These are phyloP conservation scores for Brachionus rubens DNA, from an alignment of 1,140 invertebrate species.

Conservation along the genomic window DNA sequence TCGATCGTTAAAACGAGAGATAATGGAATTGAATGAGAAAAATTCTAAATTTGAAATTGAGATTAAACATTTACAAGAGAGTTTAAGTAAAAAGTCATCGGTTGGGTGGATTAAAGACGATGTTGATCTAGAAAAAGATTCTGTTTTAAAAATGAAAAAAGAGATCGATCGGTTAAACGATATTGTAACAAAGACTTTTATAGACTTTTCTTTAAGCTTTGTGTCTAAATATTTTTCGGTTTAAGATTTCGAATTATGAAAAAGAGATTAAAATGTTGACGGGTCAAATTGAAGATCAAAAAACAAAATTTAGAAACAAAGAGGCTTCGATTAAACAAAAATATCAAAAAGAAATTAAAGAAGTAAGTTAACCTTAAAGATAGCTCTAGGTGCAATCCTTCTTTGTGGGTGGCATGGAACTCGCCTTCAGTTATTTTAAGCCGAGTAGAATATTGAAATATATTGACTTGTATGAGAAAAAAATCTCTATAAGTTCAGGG, in stretches of 20 bases:
- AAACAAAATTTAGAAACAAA: not conserved
- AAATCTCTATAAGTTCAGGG: too few species aligned
- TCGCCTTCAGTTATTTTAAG: too few species aligned
- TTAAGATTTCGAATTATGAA: conserved; percentile 12
- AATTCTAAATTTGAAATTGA: conserved; percentile 33
- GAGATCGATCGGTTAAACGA: not conserved
- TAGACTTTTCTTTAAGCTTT: not conserved
- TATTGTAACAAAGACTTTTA: not conserved
- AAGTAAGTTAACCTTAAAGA: not conserved
- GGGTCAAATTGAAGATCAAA: too few species aligned
- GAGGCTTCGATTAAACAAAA: not conserved
- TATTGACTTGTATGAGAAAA: too few species aligned
- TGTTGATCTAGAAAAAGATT: conserved; percentile 39
- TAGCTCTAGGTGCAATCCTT: too few species aligned
- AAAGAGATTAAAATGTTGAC: conserved; percentile 1
- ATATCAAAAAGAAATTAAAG: not conserved
- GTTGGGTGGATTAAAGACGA: conserved; percentile 46
- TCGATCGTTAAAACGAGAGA: not conserved
- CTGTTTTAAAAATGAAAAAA: conserved; percentile 22
- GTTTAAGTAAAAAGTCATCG: not conserved
- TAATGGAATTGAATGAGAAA: conserved; percentile 29
- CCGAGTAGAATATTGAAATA: too few species aligned
- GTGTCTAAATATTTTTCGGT: not conserved
- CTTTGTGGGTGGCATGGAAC: too few species aligned
- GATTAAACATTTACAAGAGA: conserved; percentile 39